Evolutionary conservation across 2,888 invertebrate genomes (phyloP).

Genomic region (Conomelus anceps): DNA sequence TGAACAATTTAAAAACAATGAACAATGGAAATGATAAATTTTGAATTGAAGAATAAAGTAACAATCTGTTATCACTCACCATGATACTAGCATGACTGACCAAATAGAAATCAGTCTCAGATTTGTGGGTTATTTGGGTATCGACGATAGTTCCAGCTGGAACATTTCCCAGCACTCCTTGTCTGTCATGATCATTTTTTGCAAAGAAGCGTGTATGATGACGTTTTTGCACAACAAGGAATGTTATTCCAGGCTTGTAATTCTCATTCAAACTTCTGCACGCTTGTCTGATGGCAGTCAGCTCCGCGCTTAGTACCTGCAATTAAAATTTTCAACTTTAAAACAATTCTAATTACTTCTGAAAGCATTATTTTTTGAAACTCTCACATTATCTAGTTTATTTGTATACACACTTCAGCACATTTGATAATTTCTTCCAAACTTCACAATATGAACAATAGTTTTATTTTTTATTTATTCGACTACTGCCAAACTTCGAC

Average conservation of each 20-base stretch:
- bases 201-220: slow-evolving; percentile 78
- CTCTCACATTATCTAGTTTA: too few species aligned
- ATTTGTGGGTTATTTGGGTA: slow-evolving; percentile 74
- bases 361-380: too few species aligned
- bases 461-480: too few species aligned
- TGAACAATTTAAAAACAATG: too few species aligned
- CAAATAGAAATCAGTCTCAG: slow-evolving; percentile 82
- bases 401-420: too few species aligned
- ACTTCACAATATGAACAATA: too few species aligned
- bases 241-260: slow-evolving; percentile 74
- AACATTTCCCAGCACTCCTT: slow-evolving; percentile 52
- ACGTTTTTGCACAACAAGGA: slow-evolving; percentile 91
- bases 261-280: slow-evolving; percentile 48
- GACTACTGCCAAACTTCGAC: too few species aligned
- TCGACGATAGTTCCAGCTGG: slow-evolving; percentile 86
- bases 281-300: slow-evolving; percentile 64
- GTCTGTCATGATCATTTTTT: slow-evolving; percentile 38
- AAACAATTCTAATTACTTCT: too few species aligned
- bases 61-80: slow-evolving; percentile 34
- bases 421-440: too few species aligned
- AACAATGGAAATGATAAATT: too few species aligned
- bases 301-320: slow-evolving; percentile 58
- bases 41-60: too few species aligned
- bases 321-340: too few species aligned
- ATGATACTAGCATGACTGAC: slow-evolving; percentile 54